These are phyloP conservation scores for Pomacea canaliculata DNA, from an alignment of 2,888 invertebrate species.

Conservation along the genomic window DNA sequence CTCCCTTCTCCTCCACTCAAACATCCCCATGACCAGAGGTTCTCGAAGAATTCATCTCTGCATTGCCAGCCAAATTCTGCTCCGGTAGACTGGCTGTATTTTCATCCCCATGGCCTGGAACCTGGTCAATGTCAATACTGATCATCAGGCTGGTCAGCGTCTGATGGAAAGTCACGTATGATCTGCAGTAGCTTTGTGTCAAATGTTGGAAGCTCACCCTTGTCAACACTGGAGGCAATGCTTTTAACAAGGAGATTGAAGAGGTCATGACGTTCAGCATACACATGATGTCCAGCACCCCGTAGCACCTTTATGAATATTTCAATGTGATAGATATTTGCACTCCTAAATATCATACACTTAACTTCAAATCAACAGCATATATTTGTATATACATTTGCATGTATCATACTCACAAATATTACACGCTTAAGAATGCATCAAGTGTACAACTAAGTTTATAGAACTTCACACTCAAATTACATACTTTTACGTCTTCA, in stretches of 20 bases:
- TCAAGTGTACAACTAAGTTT: too few species aligned
- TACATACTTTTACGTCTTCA: too few species aligned
- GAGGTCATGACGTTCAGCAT: conserved; percentile 19
- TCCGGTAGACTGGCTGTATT: background rate
- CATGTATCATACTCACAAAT: too few species aligned
- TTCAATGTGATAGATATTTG: background rate
- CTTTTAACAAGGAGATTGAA: conserved; percentile 21
- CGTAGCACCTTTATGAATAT: conserved; percentile 5
- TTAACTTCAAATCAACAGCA: too few species aligned
- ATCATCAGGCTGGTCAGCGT: background rate
- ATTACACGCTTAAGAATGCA: too few species aligned
- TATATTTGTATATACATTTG: too few species aligned
- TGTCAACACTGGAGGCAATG: conserved; percentile 14
- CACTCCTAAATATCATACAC: too few species aligned
- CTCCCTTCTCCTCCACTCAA: too few species aligned
- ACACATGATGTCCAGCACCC: conserved; percentile 23
- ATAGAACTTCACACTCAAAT: too few species aligned
- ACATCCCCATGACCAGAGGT: too few species aligned
- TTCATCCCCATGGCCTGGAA: conserved; percentile 9
- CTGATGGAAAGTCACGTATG: conserved; percentile 1
- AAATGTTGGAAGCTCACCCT: conserved; percentile 2
- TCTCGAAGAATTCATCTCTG: too few species aligned
- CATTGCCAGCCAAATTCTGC: too few species aligned
- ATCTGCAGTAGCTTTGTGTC: conserved; percentile 7
- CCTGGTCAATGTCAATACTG: conserved; percentile 13